Conservation (phyloP, 2,113 vertebrate species). For the Clarias gariepinus region DNA sequence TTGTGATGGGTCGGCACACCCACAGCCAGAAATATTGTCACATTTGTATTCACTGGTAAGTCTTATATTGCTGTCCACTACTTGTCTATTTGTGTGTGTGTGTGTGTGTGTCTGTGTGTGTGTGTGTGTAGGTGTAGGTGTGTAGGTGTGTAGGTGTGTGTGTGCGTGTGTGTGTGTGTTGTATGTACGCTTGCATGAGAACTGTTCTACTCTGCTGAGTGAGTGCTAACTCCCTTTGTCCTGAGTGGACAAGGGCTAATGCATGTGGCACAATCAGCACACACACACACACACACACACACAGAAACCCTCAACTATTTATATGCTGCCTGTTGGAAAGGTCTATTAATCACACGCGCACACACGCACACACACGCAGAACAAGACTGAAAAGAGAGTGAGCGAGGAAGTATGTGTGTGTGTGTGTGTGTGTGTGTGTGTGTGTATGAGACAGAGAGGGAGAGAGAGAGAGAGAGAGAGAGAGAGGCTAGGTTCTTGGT, state of each 20-base stretch:
- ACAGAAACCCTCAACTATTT: conserved; percentile 1
- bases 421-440: conserved; percentile 7
- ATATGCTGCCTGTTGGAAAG: conserved; percentile 24
- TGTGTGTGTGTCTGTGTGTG: neutral
- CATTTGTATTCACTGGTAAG: neutral
- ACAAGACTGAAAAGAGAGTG: neutral
- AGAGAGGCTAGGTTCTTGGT: neutral
- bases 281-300: neutral
- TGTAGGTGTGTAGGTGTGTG: neutral
- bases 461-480: neutral
- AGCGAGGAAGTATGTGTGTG: too few species aligned
- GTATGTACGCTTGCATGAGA: neutral
- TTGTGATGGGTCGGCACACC: too few species aligned
- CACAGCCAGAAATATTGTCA: neutral
- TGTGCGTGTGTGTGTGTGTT: neutral
- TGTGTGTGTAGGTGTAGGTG: neutral
- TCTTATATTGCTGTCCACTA: neutral
- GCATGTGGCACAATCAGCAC: neutral
- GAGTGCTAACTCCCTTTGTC: conserved; percentile 16
- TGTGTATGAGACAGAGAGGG: neutral
- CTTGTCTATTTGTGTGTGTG: neutral
- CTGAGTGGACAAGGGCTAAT: conserved; percentile 19
- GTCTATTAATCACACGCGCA: neutral
- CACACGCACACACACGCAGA: neutral
- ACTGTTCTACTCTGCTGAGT: neutral